Evolutionary conservation across 2,797 vertebrate species (phyloP).

Genomic region (Poecilia picta): DNA sequence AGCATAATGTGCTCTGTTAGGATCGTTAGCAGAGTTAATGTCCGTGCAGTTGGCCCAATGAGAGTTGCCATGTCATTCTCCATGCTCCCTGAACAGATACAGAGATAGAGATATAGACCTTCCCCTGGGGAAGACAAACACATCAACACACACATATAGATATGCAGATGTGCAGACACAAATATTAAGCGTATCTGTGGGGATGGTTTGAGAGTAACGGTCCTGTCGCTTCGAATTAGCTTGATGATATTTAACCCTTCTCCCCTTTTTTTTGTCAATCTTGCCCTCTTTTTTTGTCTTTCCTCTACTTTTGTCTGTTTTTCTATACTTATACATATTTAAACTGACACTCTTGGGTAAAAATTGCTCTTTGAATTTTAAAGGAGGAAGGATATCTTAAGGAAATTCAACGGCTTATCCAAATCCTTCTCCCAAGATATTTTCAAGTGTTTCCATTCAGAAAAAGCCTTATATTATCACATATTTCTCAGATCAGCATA

Average conservation of each 20-base stretch:
- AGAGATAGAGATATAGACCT: conserved; percentile 61
- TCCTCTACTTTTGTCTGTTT: conserved; percentile 5
- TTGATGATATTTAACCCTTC: conserved; percentile 48
- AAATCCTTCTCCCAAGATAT: conserved; percentile 34
- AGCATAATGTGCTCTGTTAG: conserved; percentile 62
- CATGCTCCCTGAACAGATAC: conserved; percentile 59
- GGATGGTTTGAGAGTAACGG: conserved; percentile 56
- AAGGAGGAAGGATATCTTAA: conserved; percentile 20
- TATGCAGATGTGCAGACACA: conserved; percentile 49
- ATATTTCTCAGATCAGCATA: conserved; percentile 50
- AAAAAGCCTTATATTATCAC: conserved; percentile 27
- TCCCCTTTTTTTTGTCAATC: conserved; percentile 20
- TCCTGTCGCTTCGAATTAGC: conserved; percentile 75
- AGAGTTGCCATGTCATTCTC: conserved; percentile 69
- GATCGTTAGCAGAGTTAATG: conserved; percentile 79
- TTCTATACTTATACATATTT: background rate
- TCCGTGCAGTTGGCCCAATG: conserved; percentile 65
- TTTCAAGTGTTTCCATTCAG: conserved; percentile 23
- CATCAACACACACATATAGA: conserved; percentile 20
- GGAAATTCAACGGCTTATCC: conserved; percentile 14
- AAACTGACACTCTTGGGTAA: background rate
- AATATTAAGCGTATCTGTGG: conserved; percentile 62
- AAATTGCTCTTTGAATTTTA: conserved; percentile 46
- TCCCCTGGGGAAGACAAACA: conserved; percentile 51
- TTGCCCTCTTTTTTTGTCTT: conserved; percentile 6